Evolutionary conservation across 2,113 vertebrate genomes (phyloP).

Genomic region (Antechinus flavipes): DNA sequence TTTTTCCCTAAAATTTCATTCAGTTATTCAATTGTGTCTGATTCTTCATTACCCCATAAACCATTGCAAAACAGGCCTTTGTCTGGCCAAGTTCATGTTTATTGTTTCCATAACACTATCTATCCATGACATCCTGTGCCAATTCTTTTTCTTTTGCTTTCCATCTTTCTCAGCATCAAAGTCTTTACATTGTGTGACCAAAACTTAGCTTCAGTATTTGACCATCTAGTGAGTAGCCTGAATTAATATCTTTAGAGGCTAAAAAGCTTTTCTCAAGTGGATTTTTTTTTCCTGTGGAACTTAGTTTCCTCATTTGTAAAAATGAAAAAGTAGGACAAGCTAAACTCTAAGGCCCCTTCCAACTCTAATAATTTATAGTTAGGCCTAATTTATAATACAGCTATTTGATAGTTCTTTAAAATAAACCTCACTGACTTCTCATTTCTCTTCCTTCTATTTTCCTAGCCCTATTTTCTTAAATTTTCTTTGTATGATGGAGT

Average conservation of each 20-base stretch:
- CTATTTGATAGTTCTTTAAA: background rate
- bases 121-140: background rate
- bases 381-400: background rate
- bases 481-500: background rate
- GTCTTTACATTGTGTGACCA: background rate
- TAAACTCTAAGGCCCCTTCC: background rate
- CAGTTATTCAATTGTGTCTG: background rate
- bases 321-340: background rate
- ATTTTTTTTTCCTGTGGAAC: background rate
- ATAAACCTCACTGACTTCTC: background rate
- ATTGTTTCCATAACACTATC: background rate
- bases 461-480: background rate
- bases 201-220: background rate
- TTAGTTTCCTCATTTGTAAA: background rate
- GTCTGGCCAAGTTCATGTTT: background rate
- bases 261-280: background rate
- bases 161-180: background rate
- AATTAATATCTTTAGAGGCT: background rate
- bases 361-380: background rate
- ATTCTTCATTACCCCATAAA: background rate
- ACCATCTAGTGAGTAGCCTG: background rate
- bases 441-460: background rate
- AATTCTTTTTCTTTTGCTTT: background rate
- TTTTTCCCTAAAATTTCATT: background rate
- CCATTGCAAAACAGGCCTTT: background rate